These are phyloP conservation scores for Rhinogobius similis DNA, from an alignment of 2,113 vertebrate species.

Conservation along the genomic window DNA sequence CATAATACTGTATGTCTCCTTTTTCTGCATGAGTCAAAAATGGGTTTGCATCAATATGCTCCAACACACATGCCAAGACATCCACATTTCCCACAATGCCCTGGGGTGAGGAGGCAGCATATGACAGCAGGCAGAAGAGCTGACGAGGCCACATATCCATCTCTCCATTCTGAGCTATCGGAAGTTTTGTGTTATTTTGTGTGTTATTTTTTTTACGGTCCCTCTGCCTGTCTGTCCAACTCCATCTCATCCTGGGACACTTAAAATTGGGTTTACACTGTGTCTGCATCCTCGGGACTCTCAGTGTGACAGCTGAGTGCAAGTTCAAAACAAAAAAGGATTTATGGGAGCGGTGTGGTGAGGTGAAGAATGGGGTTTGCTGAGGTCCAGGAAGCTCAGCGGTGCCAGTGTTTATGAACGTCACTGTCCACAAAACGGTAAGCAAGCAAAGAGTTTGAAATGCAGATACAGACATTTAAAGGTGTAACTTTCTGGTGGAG, in stretches of 20 bases:
- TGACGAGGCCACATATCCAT: conserved; percentile 19
- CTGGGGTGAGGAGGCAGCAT: conserved; percentile 13
- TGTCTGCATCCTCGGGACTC: conserved; percentile 31
- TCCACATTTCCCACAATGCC: conserved; percentile 28
- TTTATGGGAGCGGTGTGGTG: neutral
- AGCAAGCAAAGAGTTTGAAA: neutral
- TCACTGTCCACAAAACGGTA: neutral
- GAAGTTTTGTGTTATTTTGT: neutral
- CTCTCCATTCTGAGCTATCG: neutral
- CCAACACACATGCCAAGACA: conserved; percentile 8
- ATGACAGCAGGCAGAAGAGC: conserved; percentile 37
- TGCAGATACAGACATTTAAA: neutral
- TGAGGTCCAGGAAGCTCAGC: neutral
- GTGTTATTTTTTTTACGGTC: conserved; percentile 13
- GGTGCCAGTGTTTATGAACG: neutral
- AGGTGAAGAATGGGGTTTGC: neutral
- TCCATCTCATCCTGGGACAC: conserved; percentile 17
- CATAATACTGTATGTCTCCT: neutral
- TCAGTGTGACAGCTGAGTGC: conserved; percentile 30
- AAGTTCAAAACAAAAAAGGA: neutral
- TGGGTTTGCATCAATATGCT: neutral
- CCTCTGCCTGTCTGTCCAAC: conserved; percentile 10
- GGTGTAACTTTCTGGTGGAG: neutral
- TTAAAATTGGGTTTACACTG: conserved; percentile 23
- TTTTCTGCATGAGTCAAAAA: neutral